Base-by-base conservation (phyloP, 2,113 vertebrate genomes). In the Guaruba guarouba region DNA sequence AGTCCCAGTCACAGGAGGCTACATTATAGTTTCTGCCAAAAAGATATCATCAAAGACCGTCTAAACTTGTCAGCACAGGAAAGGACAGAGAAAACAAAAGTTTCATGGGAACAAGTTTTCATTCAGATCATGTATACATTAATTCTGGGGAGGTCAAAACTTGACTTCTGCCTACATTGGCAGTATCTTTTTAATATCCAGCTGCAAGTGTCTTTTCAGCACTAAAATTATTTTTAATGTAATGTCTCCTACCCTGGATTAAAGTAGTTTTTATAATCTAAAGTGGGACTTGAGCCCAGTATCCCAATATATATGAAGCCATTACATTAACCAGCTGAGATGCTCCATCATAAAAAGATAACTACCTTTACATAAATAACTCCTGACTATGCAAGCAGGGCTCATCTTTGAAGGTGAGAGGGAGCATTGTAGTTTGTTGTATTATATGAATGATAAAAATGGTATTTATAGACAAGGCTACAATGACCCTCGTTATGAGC, bases 361-460 rank as follows among this genome's bases (percentile, higher is more conserved):
- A 96, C 95, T 95, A 93, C 93, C 81, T 92, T 93, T 93, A 92
- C 89, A 95, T 96, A 96, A 96, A 97, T 96, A 97, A 96, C 69
- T 92, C 59, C 92, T 97, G 76, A 86, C 78, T 95, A 22, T 76
- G 82, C 94, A 84, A 96, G 77, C 12, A 57, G 41, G 79, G 82
- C 76, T 96, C 1, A 0, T 82, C 76, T 96, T 92, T 91, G 93
- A 95, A 96, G 89, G 92, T 91, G 91, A 93, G 94, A 92, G 73
- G 73, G 95, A 96, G 61, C 94, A 89, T 14, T 59, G 79, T 46
- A 73, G 66, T 88, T 94, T 93, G 94, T 90, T 90, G 52, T 82
- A 78, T 85, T 94, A 44, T 75, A 35, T 14, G 9, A 96, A 93
- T 93, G 81, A 93, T 87, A 95, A 97, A 92, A 94, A 66, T 67